Evolutionary conservation across 2,113 vertebrate species (phyloP), one percentile per base, ranked within the genome.

Genomic region (Jaculus jaculus): DNA sequence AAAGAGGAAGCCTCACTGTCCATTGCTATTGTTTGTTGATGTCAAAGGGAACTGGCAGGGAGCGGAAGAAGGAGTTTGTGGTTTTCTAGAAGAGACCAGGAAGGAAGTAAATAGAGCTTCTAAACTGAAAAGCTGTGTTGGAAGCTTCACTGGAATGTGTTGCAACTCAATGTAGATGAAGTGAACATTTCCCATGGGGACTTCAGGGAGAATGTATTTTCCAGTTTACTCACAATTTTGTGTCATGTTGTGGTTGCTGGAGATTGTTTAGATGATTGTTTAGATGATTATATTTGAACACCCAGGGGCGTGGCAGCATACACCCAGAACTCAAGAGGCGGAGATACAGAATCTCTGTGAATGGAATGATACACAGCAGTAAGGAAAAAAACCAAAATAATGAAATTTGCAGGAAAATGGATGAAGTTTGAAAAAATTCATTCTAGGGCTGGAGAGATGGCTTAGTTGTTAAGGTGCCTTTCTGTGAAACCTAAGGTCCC

Each of bases 11-110:
- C 39, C 96, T 99, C 39, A 98, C 98, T n/a, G 96, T 99, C 85
- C 99, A 99, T 97, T 99, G 99, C 96, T 99, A 99, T 90, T 99
- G 99, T 97, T 96, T 99, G 99, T 97, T 99, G 95, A 99, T 99
- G 96, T 99, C 99, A 66, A 99, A 98, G 97, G 99, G 99, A 61
- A 99, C 94, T 99, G 98, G 98, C 99, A 99, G 96, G 98, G 98
- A 72, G n/a, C n/a, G n/a, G 99, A 99, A 17, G 73, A 98, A 95
- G 99, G 99, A 42, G 96, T 99, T 65, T 98, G 98, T 89, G 99
- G 99, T 39, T 99, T 99, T 97, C 98, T 99, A 93, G 96, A 98
- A 61, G 96, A 98, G 1, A 99, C 99, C 96, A 98, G 96, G 91
- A 98, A 98, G 97, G 99, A 99, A 98, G 92, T 98, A 66, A 98